phyloP scores from a whole-genome alignment of 2,113 vertebrate genomes.

The Cynoglossus semilaevis region DNA sequence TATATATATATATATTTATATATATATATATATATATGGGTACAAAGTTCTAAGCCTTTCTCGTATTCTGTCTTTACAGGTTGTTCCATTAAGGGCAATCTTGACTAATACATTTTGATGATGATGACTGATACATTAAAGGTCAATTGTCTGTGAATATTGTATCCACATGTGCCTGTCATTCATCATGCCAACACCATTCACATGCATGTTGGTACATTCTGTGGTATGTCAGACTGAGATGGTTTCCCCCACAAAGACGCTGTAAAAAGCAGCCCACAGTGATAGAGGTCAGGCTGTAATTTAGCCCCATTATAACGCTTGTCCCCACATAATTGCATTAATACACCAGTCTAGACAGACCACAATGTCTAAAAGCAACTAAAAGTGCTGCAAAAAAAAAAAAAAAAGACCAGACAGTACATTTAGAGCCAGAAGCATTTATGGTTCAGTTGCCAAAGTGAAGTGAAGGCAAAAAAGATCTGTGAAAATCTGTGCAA shows the following conservation, averaged over 20 bases:
- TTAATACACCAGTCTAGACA: conserved; percentile 65
- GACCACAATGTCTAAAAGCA: conserved; percentile 48
- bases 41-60: no score
- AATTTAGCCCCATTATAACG: conserved; percentile 64
- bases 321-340: conserved; percentile 62
- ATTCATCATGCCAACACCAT: conserved; percentile 41
- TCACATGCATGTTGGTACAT: conserved; percentile 35
- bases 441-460: no score
- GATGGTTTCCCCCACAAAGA: conserved; percentile 55
- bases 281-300: conserved; percentile 62
- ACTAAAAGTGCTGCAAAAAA: conserved; percentile 30
- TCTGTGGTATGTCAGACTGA: conserved; percentile 41
- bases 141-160: no score
- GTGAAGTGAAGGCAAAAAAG: no score
- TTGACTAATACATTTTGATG: no score
- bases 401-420: conserved; percentile 59
- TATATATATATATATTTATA: no score
- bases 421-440: no score
- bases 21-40: no score
- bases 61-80: no score
- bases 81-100: no score
- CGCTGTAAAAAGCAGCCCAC: conserved; percentile 60
- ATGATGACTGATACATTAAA: no score
- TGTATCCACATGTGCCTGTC: conserved; percentile 10
- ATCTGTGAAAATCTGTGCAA: conserved; percentile 56